Base-by-base conservation (phyloP, 1,140 invertebrate genomes). In the Hyles vespertilio region DNA sequence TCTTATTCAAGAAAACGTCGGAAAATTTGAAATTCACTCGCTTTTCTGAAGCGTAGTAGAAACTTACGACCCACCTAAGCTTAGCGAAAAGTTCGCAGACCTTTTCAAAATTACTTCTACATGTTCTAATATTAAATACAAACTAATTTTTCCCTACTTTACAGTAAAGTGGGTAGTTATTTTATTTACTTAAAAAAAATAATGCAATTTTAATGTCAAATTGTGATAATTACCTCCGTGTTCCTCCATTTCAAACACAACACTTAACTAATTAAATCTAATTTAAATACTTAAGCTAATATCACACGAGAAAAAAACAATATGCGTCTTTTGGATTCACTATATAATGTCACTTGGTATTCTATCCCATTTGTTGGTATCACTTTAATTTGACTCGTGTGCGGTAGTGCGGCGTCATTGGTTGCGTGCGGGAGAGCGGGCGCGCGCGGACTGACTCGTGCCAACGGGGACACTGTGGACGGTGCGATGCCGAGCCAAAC, bases 341-440 rank as follows among this genome's bases (percentile, higher is more conserved):
- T 33, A 34, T 33, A 4, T 8, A 22, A 32, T 40, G 6, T 54
- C 10, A 32, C 3, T 43, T 48, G 32, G 36, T 40, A 22, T 46
- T 71, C 74, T 79, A 79, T 72, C 76, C 76, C 76, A 79, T 79
- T 79, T 74, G 74, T 65, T 34, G 34, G 49, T 32, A 22, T 66
- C 52, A 62, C 59, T 74, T 74, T 64, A 69, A 68, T 67, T 75
- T 72, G 54, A 70, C 71, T 47, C 69, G 65, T 5, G 61, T 49
- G 10, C 61, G 61, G 55, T 62, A 60, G 11, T 51, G 63, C 22
- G 61, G 60, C 56, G 64, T 61, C 67, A 72, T 70, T 70, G 46
- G 59, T 59, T 56, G 9, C 45, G 49, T 46, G 11, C 36, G 45
- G n/a, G 36, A 22, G 50, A 36, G 12, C 40, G 51, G 11, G 6